Base-by-base conservation (phyloP, 2,797 vertebrate genomes). In the Todus mexicanus region DNA sequence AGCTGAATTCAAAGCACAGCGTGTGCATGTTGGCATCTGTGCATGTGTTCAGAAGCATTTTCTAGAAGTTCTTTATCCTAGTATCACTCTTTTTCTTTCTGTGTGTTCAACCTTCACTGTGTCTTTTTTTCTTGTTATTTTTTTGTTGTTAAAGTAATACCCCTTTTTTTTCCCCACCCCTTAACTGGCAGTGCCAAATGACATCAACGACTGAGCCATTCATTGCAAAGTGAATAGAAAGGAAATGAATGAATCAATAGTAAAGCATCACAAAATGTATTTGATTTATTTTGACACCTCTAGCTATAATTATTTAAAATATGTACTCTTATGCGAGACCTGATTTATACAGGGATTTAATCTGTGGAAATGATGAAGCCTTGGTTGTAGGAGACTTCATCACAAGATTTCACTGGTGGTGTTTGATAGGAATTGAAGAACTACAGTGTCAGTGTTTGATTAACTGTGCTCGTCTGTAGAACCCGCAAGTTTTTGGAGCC, bases 21-120 rank as follows among this genome's bases (percentile, higher is more conserved):
- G 3, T 33, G 21, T 42, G 27, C 11, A 2, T 0, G 0, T 14
- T 91, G 81, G 21, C 43, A 33, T 71, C 61, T 54, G n/a, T 50
- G 10, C 2, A 0, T 65, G 5, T 75, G 22, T 33, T 74, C n/a
- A 56, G 66, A 23, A 75, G 19, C 37, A 77, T 9, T 4, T 54
- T 60, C 54, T 59, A 42, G 35, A 47, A 60, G 20, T 68, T 75
- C 33, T 77, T 50, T 57, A 25, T 51, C 23, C 26, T 23, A 35
- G 0, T 74, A 35, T 40, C 57, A 35, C 15, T 47, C 0, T 2
- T 23, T 15, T 0, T 2, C 19, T 16, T 26, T 2, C 1, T 27
- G 5, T 31, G 25, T 51, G 37, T 74, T 65, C 37, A 56, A 16
- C 15, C 6, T 56, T 89, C 19, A 7, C 11, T 20, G 12, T 68